phyloP scores from a whole-genome alignment of 2,888 invertebrate species.

The Emmelina monodactyla region DNA sequence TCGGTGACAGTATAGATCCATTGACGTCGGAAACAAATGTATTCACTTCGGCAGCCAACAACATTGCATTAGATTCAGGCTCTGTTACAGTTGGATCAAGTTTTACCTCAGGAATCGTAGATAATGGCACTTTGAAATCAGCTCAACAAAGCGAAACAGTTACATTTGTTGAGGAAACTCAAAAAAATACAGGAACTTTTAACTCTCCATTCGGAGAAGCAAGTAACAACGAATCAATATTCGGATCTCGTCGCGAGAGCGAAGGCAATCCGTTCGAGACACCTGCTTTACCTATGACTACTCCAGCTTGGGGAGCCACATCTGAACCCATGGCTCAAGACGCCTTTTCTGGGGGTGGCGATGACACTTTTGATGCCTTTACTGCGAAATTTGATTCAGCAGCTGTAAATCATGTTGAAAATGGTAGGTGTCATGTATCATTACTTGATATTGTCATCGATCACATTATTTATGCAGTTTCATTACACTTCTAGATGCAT shows the following conservation, averaged over 20 bases:
- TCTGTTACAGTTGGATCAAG: not conserved
- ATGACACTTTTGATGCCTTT: slow-evolving; percentile 82
- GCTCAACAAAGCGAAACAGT: too few species aligned
- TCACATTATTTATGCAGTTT: not conserved
- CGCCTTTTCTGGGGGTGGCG: slow-evolving; percentile 31
- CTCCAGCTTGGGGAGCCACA: slow-evolving; percentile 30
- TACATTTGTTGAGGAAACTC: too few species aligned
- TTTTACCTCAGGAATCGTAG: not conserved
- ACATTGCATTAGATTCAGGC: not conserved
- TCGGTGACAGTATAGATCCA: too few species aligned
- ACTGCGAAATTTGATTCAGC: slow-evolving; percentile 87
- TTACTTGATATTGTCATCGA: not conserved
- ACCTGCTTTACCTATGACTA: slow-evolving; percentile 13
- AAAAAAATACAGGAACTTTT: too few species aligned
- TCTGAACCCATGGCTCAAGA: slow-evolving; percentile 36
- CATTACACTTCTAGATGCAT: slow-evolving; percentile 28
- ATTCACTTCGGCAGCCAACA: not conserved
- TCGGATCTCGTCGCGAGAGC: slow-evolving; percentile 18
- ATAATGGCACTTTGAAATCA: not conserved
- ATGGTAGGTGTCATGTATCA: slow-evolving; percentile 24
- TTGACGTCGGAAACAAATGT: too few species aligned
- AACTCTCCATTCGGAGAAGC: slow-evolving; percentile 40
- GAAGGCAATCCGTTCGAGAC: slow-evolving; percentile 50
- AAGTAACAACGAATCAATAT: not conserved
- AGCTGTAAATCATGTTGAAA: slow-evolving; percentile 37